Evolutionary conservation across 2,797 vertebrate species (phyloP).

Genomic region (Amniataba percoides): DNA sequence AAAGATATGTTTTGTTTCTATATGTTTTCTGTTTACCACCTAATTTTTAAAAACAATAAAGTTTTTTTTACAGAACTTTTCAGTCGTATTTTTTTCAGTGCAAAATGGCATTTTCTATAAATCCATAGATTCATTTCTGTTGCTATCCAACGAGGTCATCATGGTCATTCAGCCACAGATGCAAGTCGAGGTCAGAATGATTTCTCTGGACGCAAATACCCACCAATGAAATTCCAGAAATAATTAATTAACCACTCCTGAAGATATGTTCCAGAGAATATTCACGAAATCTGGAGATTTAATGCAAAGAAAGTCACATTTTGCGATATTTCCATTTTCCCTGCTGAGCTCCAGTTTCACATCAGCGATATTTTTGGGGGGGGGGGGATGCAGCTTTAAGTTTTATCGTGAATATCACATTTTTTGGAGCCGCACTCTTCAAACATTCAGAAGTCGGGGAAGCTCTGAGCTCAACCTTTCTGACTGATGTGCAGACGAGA

Average conservation of each 20-base stretch:
- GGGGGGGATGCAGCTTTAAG: slow-evolving; percentile 3
- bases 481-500: slow-evolving; percentile 41
- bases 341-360: background rate
- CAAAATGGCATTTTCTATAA: background rate
- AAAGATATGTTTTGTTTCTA: background rate
- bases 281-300: background rate
- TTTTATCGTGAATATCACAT: slow-evolving; percentile 17
- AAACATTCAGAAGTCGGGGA: slow-evolving; percentile 17
- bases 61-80: background rate
- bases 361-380: slow-evolving; percentile 24
- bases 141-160: background rate
- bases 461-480: slow-evolving; percentile 3
- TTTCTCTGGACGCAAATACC: slow-evolving; percentile 20
- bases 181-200: slow-evolving; percentile 36
- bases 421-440: background rate
- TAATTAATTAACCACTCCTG: background rate
- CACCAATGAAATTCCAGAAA: background rate
- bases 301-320: background rate
- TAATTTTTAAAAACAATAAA: background rate
- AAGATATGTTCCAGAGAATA: background rate
- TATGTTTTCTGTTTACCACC: background rate
- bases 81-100: background rate
- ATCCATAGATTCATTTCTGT: slow-evolving; percentile 14
- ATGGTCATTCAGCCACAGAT: slow-evolving; percentile 3
- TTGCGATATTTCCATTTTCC: slow-evolving; percentile 9